A percentile compares a stretch with the other conserved stretches of the same genome.
Evolutionary conservation across 2,797 vertebrate genomes (phyloP).

Genomic region (Ispidina lecontei): DNA sequence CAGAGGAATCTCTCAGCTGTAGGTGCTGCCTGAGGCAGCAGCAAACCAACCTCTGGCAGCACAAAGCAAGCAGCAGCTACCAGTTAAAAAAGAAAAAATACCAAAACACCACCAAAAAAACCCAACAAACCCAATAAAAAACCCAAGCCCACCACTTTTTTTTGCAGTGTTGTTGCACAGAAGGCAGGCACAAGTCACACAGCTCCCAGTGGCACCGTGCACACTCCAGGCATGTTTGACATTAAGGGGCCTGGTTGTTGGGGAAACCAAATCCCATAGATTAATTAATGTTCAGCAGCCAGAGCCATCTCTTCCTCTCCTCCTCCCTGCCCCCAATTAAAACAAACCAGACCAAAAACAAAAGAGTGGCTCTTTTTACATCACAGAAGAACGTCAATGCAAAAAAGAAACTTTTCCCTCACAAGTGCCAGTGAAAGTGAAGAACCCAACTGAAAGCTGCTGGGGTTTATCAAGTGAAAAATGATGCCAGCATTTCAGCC

Average conservation of each 20-base stretch:
- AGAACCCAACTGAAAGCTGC: neutral
- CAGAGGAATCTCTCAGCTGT: neutral
- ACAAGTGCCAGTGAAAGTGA: neutral
- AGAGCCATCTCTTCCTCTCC: slow-evolving; percentile 29
- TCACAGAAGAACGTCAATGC: neutral
- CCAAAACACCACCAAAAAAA: neutral
- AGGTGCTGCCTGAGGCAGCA: neutral
- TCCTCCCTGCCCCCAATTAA: slow-evolving; percentile 5
- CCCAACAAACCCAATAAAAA: neutral
- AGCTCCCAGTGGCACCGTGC: slow-evolving; percentile 23
- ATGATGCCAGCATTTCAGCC: neutral
- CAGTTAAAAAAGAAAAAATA: neutral
- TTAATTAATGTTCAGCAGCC: slow-evolving; percentile 49
- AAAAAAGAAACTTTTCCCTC: neutral
- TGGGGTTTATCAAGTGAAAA: neutral
- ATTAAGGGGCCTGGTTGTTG: slow-evolving; percentile 64
- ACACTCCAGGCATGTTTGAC: slow-evolving; percentile 58
- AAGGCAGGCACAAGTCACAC: slow-evolving; percentile 39
- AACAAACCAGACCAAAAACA: neutral
- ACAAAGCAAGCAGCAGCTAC: neutral
- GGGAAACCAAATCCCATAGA: slow-evolving; percentile 59
- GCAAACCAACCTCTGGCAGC: neutral
- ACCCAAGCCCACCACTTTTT: neutral
- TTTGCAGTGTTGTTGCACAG: neutral
- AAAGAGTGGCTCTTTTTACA: neutral